Evolutionary conservation across 2,113 vertebrate species (phyloP), one percentile per base, ranked within the genome.

Genomic region (Chaetodon trifascialis): DNA sequence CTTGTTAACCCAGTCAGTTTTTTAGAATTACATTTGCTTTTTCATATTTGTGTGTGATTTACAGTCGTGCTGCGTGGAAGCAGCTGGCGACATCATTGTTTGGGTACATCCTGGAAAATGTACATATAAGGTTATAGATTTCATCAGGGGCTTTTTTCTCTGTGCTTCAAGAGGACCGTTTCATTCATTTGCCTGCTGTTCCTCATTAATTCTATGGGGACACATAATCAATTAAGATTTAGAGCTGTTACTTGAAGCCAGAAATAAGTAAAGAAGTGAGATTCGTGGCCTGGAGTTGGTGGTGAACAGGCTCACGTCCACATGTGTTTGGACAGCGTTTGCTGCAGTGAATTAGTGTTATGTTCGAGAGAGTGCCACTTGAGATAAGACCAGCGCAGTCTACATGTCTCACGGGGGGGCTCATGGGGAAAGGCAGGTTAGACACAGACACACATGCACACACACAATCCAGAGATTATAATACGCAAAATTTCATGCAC

Each of bases 181-280:
- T 65, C 49, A 86, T 86, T 80, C 79, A 87, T 84, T 72, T 14
- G 21, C 82, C 46, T 44, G 52, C 58, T 87, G 56, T 80, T 49
- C 40, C 36, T 63, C 74, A 85, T 72, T 73, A 52, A 73, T 73
- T 80, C 12, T n/a, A 74, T 7, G 7, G 17, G 11, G 68, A 69
- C 73, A 69, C 30, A 10, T 71, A 71, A 83, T 87, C 79, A 85
- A 80, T 89, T 86, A 36, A 75, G 25, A 63, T 73, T 74, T 60
- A 15, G 55, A 81, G 83, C 54, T 64, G 64, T 69, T 64, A 68
- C 49, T 16, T 7, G 23, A 64, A 54, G 30, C 58, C 46, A 51
- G 40, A 79, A 46, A 77, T 46, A 54, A 19, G 34, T 16, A 42
- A n/a, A 59, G 46, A 64, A 30, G 59, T 25, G 52, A 44, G 65